Percentiles rank a stretch among this genome's conserved stretches.
Conservation (phyloP, 2,797 vertebrate genomes). For the Coracias cyanogaster region DNA sequence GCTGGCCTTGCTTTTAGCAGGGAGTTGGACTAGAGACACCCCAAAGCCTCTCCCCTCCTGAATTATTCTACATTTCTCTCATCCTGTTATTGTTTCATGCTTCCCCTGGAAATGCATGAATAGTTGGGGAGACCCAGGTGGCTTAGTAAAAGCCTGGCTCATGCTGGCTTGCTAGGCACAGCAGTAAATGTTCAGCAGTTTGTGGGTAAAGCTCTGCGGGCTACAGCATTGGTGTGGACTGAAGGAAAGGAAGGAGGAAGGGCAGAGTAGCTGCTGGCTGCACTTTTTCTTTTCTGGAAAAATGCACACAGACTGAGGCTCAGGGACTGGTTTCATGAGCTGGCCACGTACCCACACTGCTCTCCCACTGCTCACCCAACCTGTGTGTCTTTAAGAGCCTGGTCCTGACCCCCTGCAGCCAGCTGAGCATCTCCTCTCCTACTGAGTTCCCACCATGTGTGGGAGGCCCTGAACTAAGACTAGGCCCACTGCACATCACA, state of each 20-base stretch:
- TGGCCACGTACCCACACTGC: neutral
- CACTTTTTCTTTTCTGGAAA: neutral
- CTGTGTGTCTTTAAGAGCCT: neutral
- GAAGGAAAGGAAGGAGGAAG: neutral
- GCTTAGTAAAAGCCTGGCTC: neutral
- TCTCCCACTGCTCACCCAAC: neutral
- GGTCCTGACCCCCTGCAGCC: neutral
- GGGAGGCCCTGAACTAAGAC: neutral
- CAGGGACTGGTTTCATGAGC: neutral
- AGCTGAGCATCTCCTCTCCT: neutral
- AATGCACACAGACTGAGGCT: neutral
- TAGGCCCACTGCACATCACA: neutral
- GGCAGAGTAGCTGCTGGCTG: neutral
- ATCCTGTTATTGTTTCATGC: neutral
- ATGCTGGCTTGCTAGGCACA: neutral
- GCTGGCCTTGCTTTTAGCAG: neutral
- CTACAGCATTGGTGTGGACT: neutral
- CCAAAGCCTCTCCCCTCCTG: neutral
- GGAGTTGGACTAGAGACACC: neutral
- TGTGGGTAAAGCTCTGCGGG: neutral
- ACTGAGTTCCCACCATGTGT: rapidly evolving
- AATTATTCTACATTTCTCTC: neutral
- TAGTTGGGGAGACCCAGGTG: neutral
- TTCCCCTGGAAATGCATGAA: neutral
- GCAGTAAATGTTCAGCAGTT: neutral